Evolutionary conservation across 2,888 invertebrate species (phyloP).

Genomic region (Morpho achilles): DNA sequence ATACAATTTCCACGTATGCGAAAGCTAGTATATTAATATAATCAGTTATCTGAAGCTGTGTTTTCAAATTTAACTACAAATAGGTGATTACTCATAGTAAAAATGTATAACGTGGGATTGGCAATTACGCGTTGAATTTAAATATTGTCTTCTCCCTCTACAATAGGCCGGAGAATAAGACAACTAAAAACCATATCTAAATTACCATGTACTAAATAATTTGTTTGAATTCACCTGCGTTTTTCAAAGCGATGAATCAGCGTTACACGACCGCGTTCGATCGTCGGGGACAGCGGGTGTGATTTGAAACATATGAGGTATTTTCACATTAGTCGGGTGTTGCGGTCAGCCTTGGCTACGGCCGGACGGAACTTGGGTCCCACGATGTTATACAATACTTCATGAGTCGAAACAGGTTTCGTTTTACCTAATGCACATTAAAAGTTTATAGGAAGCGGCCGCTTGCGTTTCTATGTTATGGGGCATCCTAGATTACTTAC

Average conservation of each 20-base stretch:
- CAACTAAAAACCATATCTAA: constrained; percentile 23
- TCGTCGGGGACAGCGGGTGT: constrained; percentile 11
- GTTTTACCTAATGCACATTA: constrained; percentile 38
- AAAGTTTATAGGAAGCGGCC: constrained; percentile 32
- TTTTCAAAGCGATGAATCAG: constrained; percentile 32
- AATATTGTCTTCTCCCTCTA: constrained; percentile 21
- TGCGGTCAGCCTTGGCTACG: constrained; percentile 36
- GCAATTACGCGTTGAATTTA: constrained; percentile 29
- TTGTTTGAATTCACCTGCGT: constrained; percentile 27
- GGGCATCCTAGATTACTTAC: constrained; percentile 24
- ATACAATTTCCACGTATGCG: too few relatives aligned
- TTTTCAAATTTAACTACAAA: constrained; percentile 3
- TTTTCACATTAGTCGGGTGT: constrained; percentile 23
- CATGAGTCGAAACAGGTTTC: constrained; percentile 37
- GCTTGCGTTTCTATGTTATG: constrained; percentile 15
- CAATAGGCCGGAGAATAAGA: constrained; percentile 20
- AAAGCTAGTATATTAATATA: background rate
- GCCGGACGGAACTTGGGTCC: constrained; percentile 35
- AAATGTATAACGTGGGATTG: constrained; percentile 27
- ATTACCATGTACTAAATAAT: constrained; percentile 28
- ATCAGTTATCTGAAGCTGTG: background rate
- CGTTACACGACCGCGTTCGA: constrained; percentile 23
- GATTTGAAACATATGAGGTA: constrained; percentile 13
- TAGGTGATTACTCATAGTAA: constrained; percentile 3
- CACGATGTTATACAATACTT: constrained; percentile 41